Evolutionary conservation across 2,888 invertebrate species (phyloP).

Genomic region (Agelastica alni): DNA sequence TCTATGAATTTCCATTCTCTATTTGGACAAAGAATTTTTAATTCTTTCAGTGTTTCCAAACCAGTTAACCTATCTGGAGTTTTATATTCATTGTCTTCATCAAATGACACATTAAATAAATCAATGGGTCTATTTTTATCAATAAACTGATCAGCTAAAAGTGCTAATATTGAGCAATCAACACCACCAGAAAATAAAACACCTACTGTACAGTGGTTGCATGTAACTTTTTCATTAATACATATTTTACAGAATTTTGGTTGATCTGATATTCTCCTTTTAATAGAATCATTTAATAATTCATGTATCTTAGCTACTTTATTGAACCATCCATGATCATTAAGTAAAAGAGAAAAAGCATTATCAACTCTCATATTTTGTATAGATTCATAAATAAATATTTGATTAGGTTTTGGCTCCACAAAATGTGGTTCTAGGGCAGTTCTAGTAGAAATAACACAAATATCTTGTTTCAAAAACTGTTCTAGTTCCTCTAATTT

Average conservation of each 20-base stretch:
- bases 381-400: constrained; percentile 38
- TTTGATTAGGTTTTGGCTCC: constrained; percentile 35
- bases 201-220: constrained; percentile 54
- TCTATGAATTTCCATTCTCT: constrained; percentile 85
- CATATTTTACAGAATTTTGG: constrained; percentile 68
- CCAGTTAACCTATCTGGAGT: constrained; percentile 89
- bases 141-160: constrained; percentile 74
- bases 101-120: constrained; percentile 94
- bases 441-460: not conserved
- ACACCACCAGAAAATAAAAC: constrained; percentile 95
- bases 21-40: constrained; percentile 68
- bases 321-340: constrained; percentile 43
- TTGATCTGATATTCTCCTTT: constrained; percentile 64
- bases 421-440: constrained; percentile 28
- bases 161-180: constrained; percentile 91
- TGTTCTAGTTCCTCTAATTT: constrained; percentile 51
- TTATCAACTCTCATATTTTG: constrained; percentile 45
- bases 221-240: constrained; percentile 49
- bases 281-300: constrained; percentile 64
- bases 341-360: constrained; percentile 52
- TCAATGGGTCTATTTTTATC: constrained; percentile 75
- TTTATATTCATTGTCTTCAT: constrained; percentile 61
- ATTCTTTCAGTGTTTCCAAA: constrained; percentile 68
- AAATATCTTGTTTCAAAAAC: constrained; percentile 48
- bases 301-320: constrained; percentile 59